phyloP scores from a whole-genome alignment of 2,797 vertebrate genomes.

The Erethizon dorsatum region DNA sequence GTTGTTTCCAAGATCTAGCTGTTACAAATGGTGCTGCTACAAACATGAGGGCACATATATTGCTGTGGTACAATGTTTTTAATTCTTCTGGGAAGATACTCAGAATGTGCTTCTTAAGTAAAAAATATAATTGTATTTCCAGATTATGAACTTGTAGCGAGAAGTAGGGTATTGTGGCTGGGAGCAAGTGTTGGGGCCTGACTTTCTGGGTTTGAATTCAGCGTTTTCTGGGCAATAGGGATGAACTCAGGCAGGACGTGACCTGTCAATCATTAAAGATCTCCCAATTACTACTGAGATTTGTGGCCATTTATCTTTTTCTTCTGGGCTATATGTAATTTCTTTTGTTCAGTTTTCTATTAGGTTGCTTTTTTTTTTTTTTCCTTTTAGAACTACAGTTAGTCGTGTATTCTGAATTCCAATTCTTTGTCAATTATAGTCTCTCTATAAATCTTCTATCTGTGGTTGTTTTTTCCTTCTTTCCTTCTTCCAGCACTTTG shows the following conservation, averaged over 20 bases:
- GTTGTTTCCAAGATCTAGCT: too few relatives aligned
- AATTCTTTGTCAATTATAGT: not conserved
- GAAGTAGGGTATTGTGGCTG: not conserved
- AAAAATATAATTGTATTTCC: not conserved
- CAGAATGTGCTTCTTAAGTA: not conserved
- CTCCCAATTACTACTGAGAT: not conserved
- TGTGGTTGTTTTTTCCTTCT: not conserved
- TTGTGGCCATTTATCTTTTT: not conserved
- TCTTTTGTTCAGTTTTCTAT: not conserved
- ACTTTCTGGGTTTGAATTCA: not conserved
- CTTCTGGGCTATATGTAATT: not conserved
- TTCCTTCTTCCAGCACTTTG: too few relatives aligned
- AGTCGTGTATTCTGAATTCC: not conserved
- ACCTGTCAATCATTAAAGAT: not conserved
- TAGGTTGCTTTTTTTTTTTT: not conserved
- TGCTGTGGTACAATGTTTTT: too few relatives aligned
- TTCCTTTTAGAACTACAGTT: not conserved
- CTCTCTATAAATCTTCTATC: not conserved
- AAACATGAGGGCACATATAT: too few relatives aligned
- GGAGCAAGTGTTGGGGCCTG: too few relatives aligned
- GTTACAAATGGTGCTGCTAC: too few relatives aligned
- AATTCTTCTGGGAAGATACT: too few relatives aligned
- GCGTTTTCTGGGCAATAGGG: not conserved
- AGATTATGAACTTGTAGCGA: not conserved
- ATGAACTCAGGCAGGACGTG: not conserved